Evolutionary conservation across 30 jellyfish, hydroid and myxozoan species (phyloP).

Genomic region (Turritopsis rubra): DNA sequence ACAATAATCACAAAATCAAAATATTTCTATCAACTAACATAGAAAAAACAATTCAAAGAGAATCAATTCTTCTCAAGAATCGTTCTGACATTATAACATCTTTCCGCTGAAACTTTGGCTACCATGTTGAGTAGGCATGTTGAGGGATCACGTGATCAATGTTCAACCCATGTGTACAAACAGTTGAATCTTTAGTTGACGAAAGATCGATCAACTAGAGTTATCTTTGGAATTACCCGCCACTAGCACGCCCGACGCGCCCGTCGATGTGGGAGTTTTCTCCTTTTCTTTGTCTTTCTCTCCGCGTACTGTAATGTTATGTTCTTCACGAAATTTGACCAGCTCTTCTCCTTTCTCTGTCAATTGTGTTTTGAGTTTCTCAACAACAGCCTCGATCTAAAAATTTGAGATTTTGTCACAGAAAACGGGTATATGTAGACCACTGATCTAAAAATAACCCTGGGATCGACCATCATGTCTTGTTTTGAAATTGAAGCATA

Average conservation of each 20-base stretch:
- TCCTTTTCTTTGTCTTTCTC: constrained; percentile 58
- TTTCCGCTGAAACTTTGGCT: too few species aligned
- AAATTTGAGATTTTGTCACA: too few species aligned
- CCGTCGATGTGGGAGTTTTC: constrained; percentile 30
- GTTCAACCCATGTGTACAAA: background rate
- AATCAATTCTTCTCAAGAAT: background rate
- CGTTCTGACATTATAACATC: background rate
- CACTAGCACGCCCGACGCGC: constrained; percentile 61
- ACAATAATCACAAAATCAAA: background rate
- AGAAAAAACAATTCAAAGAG: background rate
- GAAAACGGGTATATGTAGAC: too few species aligned
- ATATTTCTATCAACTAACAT: background rate
- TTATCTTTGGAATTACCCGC: constrained; percentile 6
- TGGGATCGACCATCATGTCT: too few species aligned
- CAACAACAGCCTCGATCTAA: constrained; percentile 48
- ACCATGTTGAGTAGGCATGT: too few species aligned
- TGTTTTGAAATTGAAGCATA: too few species aligned
- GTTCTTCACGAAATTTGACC: constrained; percentile 73
- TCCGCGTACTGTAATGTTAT: constrained; percentile 69
- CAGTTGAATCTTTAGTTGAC: background rate
- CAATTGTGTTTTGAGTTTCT: constrained; percentile 57
- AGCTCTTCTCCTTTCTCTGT: constrained; percentile 81
- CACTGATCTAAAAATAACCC: too few species aligned
- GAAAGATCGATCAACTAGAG: background rate
- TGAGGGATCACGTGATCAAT: background rate